Base-by-base conservation (phyloP, 2,797 vertebrate species). In the Discoglossus pictus region DNA sequence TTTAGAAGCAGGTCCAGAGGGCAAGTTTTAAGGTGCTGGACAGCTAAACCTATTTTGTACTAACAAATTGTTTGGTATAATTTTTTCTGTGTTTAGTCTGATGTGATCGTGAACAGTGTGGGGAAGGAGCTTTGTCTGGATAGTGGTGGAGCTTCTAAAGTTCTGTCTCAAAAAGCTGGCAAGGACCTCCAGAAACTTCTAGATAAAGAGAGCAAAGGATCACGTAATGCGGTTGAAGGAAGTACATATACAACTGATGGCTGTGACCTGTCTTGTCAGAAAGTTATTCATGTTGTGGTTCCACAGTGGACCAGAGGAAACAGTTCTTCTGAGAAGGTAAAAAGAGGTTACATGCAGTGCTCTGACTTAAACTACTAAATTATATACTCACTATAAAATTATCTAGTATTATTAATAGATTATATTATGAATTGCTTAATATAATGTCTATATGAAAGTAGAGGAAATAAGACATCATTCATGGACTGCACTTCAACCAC, bases 61-160 rank as follows among this genome's bases (percentile, higher is more conserved):
- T n/a, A n/a, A n/a, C n/a, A n/a, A n/a, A n/a, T n/a, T n/a, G n/a
- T n/a, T n/a, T n/a, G n/a, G n/a, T n/a, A n/a, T n/a, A n/a, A n/a
- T n/a, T n/a, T 15, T 5, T 5, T 69, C n/a, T 61, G 6, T 59
- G 8, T 18, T 17, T 81, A 98, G 96, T 88, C 87, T 0, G 84
- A 88, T 2, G 80, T 90, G 61, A 76, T 97, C 0, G 88, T 97
- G 58, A 96, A 92, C 85, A 93, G 89, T 1, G 44, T 95, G 36
- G 78, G 91, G 0, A 1, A 16, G 1, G 43, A 87, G 76, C 72
- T 94, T 68, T 3, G 52, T 2, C 90, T 98, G 65, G 56, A 27
- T 0, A 75, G 51, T 34, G 95, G 94, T 0, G 86, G 83, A 0
- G 89, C 96, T 52, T 93, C 92, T 74, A 80, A 36, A 4, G 90